phyloP scores from a whole-genome alignment of 2,113 vertebrate genomes.

The Macquaria ambigua region DNA sequence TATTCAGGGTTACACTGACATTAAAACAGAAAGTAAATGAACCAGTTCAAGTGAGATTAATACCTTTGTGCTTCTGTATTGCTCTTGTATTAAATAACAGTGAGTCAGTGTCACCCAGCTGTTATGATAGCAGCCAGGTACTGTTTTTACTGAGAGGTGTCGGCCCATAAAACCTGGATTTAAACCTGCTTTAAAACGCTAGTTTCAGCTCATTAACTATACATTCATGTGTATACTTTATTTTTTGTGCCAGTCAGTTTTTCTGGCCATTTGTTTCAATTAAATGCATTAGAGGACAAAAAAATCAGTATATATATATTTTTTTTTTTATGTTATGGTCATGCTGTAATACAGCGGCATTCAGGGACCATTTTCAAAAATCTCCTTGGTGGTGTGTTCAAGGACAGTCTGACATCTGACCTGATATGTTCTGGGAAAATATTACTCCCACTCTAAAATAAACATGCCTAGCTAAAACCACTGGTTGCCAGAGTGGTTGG shows the following conservation, averaged over 20 bases:
- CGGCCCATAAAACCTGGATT: background rate
- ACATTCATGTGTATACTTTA: background rate
- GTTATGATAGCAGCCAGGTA: background rate
- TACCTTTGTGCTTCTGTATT: background rate
- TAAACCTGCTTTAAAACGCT: background rate
- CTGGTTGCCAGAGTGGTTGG: too few species aligned
- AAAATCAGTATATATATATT: background rate
- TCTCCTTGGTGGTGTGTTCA: background rate
- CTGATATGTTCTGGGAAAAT: background rate
- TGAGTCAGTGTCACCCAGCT: background rate
- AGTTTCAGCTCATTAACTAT: background rate
- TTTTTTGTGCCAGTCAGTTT: too few species aligned
- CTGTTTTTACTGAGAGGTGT: background rate
- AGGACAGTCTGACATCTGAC: background rate
- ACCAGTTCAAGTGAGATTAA: background rate
- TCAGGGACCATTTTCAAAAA: background rate
- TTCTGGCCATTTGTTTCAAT: background rate
- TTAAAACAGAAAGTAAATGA: background rate
- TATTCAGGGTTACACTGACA: background rate
- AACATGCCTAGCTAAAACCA: too few species aligned
- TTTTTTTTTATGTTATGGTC: background rate
- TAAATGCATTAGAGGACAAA: background rate
- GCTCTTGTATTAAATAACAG: background rate
- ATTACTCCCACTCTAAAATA: background rate
- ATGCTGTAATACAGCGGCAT: background rate